Percentiles rank a stretch among this genome's conserved stretches.
Conservation (phyloP, 2,888 invertebrate genomes). For the Empis stercorea region DNA sequence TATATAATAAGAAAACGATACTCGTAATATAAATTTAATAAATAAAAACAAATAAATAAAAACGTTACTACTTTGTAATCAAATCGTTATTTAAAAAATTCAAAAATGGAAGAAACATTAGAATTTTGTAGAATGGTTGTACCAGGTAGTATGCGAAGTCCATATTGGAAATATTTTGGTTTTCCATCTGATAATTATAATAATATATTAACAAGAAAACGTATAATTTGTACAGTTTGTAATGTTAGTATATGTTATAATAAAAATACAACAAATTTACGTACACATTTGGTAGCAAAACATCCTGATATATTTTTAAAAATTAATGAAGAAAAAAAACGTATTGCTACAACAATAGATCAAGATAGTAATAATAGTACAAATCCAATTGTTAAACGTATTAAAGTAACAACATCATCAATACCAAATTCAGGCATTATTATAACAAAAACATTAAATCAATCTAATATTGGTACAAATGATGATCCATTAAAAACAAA, state of each 20-base stretch:
- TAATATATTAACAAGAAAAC: slow-evolving; percentile 22
- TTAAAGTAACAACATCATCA: background rate
- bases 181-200: slow-evolving; percentile 22
- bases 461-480: background rate
- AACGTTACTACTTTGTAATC: too few species aligned
- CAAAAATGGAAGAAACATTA: too few species aligned
- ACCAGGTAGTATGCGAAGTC: slow-evolving; percentile 22
- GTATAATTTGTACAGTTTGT: slow-evolving; percentile 24
- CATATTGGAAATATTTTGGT: slow-evolving; percentile 19
- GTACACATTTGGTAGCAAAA: slow-evolving; percentile 23
- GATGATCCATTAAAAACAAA: too few species aligned
- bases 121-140: slow-evolving; percentile 11
- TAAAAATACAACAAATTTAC: slow-evolving; percentile 23
- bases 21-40: too few species aligned
- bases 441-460: slow-evolving; percentile 6
- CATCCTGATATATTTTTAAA: slow-evolving; percentile 20
- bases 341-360: slow-evolving; percentile 4
- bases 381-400: background rate
- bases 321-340: slow-evolving; percentile 13
- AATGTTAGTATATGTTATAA: slow-evolving; percentile 22
- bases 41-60: too few species aligned
- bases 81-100: too few species aligned
- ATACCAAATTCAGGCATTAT: slow-evolving; percentile 7
- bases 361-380: background rate
- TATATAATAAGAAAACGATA: too few species aligned